Evolutionary conservation across 2,797 vertebrate genomes (phyloP).

Genomic region (Ibycter americanus): DNA sequence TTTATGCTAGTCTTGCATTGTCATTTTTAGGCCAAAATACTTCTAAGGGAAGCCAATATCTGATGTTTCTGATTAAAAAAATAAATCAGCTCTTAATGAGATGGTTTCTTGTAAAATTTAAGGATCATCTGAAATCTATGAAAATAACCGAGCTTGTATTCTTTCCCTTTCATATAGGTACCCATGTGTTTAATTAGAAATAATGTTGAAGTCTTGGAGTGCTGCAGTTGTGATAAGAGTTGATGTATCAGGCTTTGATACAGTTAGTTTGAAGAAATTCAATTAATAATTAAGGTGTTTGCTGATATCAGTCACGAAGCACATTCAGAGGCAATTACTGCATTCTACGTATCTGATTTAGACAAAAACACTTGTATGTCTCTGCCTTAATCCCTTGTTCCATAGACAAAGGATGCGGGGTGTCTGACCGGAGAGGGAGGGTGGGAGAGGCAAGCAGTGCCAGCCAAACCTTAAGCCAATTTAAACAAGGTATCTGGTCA

Average conservation of each 20-base stretch:
- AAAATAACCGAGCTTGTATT: neutral
- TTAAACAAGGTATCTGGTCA: neutral
- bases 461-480: neutral
- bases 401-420: neutral
- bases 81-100: neutral
- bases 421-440: neutral
- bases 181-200: slow-evolving; percentile 48
- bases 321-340: slow-evolving; percentile 21
- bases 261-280: slow-evolving; percentile 42
- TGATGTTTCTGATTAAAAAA: neutral
- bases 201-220: slow-evolving; percentile 10
- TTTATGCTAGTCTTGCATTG: neutral
- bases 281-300: slow-evolving; percentile 56
- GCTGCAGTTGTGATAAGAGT: slow-evolving; percentile 33
- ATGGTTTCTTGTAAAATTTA: neutral
- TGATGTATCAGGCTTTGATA: slow-evolving; percentile 53
- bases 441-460: neutral
- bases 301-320: slow-evolving; percentile 10
- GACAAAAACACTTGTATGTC: neutral
- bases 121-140: neutral
- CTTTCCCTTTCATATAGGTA: slow-evolving; percentile 9
- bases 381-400: neutral
- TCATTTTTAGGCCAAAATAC: neutral
- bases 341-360: neutral
- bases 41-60: neutral